Base-by-base conservation (phyloP, 1,140 invertebrate genomes). In the Cryptotermes secundus region DNA sequence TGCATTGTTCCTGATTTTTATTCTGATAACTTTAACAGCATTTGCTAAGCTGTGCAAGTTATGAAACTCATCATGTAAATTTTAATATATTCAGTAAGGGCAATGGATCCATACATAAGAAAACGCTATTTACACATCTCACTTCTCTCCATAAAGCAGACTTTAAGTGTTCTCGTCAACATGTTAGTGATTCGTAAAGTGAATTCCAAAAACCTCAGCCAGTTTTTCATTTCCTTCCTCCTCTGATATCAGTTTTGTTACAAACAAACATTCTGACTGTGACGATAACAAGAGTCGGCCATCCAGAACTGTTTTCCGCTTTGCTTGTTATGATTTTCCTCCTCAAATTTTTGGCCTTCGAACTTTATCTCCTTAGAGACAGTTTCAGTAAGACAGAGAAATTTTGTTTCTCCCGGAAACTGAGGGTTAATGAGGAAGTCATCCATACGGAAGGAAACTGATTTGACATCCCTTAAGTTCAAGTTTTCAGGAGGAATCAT, bases 381-480 rank as follows among this genome's bases (percentile, higher is more conserved):
- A 26, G 59, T 72, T 72, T n/a, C 59, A 31, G 59, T 10, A 6
- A 31, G 59, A n/a, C 26, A 26, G 59, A 72, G n/a, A 31, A 26
- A 72, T 72, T 72, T 72, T 72, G 59, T 31, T n/a, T n/a, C 26
- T 72, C 31, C 26, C 59, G 0, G 7, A 72, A 72, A 26, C n/a
- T 72, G n/a, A 72, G 59, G 59, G 31, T 72, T 72, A 72, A 72
- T 72, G 31, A 72, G 59, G 59, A 26, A 72, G 59, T 72, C 59
- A 72, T 26, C 59, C 59, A 72, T n/a, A 72, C 59, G 31, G 59
- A 72, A 72, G 59, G 59, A 72, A 72, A 72, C n/a, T 72, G 59
- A 72, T 26, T 72, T 72, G 59, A 72, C 59, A 72, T 72, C 59
- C 59, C 59, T 72, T 72, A 72, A 72, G 59, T n/a, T n/a, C n/a